These are phyloP conservation scores for Archegozetes longisetosus DNA, from an alignment of 1,140 invertebrate genomes.

Conservation along the genomic window DNA sequence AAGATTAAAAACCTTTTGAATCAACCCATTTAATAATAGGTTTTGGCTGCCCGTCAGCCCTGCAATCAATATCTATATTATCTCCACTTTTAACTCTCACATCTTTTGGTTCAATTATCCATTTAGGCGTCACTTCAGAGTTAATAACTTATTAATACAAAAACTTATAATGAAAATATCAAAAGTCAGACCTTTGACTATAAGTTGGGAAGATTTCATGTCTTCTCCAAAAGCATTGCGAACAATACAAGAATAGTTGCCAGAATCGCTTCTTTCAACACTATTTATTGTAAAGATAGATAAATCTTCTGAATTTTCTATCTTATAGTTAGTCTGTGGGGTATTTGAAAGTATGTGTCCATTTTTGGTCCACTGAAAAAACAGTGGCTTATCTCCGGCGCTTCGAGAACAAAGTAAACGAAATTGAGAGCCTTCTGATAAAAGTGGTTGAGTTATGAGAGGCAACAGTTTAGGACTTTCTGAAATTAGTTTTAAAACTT, in stretches of 20 bases:
- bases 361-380: background rate
- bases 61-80: conserved; percentile 63
- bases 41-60: conserved; percentile 69
- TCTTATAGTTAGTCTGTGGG: background rate
- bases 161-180: background rate
- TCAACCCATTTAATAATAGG: conserved; percentile 60
- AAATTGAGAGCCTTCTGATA: background rate
- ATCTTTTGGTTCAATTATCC: conserved; percentile 74
- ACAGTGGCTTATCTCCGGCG: background rate
- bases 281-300: background rate
- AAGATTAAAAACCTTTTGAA: conserved; percentile 3
- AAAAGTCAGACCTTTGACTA: conserved; percentile 14
- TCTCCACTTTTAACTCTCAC: conserved; percentile 63
- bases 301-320: background rate
- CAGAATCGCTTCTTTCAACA: background rate
- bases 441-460: no score
- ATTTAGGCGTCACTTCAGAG: conserved; percentile 44
- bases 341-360: background rate
- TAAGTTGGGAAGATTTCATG: background rate
- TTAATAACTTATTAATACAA: background rate
- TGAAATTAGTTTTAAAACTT: background rate
- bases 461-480: background rate
- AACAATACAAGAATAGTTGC: background rate
- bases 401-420: background rate
- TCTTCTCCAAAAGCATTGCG: background rate